Conservation (phyloP, 2,888 invertebrate genomes). For the Asteroscopus sphinx region DNA sequence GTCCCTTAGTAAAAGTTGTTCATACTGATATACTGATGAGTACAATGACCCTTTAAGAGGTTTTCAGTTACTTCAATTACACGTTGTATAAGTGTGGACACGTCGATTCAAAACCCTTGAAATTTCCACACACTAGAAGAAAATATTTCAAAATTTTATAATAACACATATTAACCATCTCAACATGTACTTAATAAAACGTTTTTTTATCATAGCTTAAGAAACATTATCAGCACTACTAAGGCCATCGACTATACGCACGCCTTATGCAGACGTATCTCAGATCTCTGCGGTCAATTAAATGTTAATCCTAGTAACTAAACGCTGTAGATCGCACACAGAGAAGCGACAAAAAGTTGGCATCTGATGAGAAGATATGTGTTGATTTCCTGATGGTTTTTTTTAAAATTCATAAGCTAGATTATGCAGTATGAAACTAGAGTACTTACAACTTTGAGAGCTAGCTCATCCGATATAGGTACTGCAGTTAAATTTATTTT, state of each 20-base stretch:
- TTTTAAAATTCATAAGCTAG: neutral
- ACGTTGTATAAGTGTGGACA: too few species aligned
- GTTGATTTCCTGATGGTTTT: neutral
- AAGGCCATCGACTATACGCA: slow-evolving; percentile 63
- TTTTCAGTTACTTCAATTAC: too few species aligned
- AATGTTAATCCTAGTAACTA: slow-evolving; percentile 71
- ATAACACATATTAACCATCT: slow-evolving; percentile 21
- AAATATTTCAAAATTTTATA: slow-evolving; percentile 6
- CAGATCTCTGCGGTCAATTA: slow-evolving; percentile 71
- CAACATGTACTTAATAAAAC: slow-evolving; percentile 32
- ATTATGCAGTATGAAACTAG: too few species aligned
- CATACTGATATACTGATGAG: too few species aligned
- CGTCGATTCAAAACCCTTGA: too few species aligned
- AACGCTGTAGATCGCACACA: slow-evolving; percentile 52
- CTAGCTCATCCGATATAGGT: too few species aligned
- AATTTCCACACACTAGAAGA: neutral
- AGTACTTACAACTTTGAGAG: too few species aligned
- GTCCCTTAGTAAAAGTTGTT: too few species aligned
- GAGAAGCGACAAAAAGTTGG: slow-evolving; percentile 31
- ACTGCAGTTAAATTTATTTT: too few species aligned
- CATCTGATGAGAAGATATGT: neutral
- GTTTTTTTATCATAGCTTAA: slow-evolving; percentile 40
- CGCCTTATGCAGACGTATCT: slow-evolving; percentile 65
- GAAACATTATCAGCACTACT: slow-evolving; percentile 45
- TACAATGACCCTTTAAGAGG: too few species aligned